phyloP scores from a whole-genome alignment of 2,113 vertebrate species.

The Eulacestoma nigropectus region DNA sequence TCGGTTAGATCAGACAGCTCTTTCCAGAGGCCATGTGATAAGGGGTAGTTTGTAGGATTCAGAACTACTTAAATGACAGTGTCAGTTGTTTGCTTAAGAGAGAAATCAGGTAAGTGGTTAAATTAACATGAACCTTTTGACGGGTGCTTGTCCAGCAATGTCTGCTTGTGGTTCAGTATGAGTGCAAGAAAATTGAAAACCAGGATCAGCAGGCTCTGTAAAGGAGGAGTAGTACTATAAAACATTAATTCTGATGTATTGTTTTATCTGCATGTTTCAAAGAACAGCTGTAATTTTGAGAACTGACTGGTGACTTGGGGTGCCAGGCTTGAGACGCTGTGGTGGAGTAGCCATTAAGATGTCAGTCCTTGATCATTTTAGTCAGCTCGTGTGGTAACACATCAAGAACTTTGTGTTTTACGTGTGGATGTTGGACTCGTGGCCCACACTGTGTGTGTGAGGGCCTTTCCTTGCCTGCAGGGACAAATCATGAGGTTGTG shows the following conservation, averaged over 20 bases:
- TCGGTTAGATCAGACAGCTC: not conserved
- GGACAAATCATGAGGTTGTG: not conserved
- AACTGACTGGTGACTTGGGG: not conserved
- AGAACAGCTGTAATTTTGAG: not conserved
- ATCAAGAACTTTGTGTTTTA: fast-evolving
- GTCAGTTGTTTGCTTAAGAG: not conserved
- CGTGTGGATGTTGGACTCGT: fast-evolving
- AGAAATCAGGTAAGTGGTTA: not conserved
- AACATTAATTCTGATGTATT: not conserved
- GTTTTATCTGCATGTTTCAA: not conserved
- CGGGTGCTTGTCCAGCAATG: not conserved
- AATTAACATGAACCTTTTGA: not conserved
- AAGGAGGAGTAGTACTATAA: not conserved
- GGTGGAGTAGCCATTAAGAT: fast-evolving
- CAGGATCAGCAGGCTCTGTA: not conserved
- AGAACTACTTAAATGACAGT: not conserved
- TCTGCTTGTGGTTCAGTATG: not conserved
- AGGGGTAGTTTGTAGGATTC: not conserved
- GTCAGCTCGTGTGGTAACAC: not conserved
- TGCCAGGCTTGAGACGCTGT: not conserved
- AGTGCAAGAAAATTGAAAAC: not conserved
- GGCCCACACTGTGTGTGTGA: not conserved
- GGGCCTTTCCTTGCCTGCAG: not conserved
- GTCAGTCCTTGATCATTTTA: not conserved
- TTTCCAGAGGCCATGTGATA: not conserved